phyloP scores from a whole-genome alignment of 2,113 vertebrate genomes.

The Solea solea region DNA sequence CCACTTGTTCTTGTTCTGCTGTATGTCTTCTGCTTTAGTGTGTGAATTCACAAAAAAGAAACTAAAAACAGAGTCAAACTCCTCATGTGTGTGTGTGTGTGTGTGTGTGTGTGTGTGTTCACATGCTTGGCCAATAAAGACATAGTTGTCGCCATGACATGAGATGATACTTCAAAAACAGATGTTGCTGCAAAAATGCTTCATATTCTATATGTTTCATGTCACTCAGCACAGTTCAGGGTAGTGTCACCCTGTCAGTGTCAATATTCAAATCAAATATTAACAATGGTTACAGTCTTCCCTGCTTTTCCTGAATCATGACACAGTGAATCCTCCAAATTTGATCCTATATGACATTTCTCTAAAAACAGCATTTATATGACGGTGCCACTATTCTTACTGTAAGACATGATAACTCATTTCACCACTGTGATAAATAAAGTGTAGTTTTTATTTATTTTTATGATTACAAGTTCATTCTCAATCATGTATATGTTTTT shows the following conservation, averaged over 20 bases:
- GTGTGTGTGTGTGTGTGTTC: neutral
- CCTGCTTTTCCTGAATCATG: neutral
- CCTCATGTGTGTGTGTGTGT: neutral
- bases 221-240: neutral
- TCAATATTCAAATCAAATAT: no score
- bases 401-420: neutral
- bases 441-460: no score
- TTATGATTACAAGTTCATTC: no score
- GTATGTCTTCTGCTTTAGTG: neutral
- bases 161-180: neutral
- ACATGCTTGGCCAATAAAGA: neutral
- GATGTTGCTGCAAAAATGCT: neutral
- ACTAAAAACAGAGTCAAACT: neutral
- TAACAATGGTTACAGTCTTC: neutral
- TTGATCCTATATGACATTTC: neutral
- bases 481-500: no score
- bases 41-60: neutral
- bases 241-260: neutral
- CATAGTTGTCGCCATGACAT: neutral
- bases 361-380: neutral
- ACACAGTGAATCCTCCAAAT: neutral
- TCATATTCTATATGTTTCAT: neutral
- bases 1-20: constrained; percentile 11
- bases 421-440: no score
- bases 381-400: no score